phyloP scores from a whole-genome alignment of 2,888 invertebrate genomes.

The Harmothoe impar region DNA sequence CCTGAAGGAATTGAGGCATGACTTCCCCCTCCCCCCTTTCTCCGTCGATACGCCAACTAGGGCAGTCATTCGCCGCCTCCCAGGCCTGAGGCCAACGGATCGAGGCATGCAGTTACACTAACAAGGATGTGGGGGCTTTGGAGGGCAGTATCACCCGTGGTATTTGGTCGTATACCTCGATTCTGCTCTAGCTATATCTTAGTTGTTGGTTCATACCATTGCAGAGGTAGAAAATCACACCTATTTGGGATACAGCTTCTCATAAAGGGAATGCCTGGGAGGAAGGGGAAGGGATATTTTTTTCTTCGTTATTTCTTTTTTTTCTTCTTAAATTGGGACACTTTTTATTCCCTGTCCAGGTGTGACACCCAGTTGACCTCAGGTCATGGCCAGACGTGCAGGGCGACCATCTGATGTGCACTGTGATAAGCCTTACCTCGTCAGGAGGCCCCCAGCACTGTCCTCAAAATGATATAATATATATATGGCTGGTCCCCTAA shows the following conservation, averaged over 20 bases:
- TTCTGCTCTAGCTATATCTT: no score
- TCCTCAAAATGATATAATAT: no score
- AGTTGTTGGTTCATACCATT: no score
- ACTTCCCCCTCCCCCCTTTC: neutral
- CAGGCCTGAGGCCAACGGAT: slow-evolving; percentile 9
- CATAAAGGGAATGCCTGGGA: no score
- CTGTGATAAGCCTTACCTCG: neutral
- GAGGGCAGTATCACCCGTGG: neutral
- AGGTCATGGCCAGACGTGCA: slow-evolving; percentile 3
- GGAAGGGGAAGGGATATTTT: neutral
- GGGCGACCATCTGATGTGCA: slow-evolving; percentile 4
- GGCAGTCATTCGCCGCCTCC: neutral
- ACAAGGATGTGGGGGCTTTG: neutral
- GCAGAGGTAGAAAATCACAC: no score
- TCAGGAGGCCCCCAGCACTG: neutral
- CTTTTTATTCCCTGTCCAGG: neutral
- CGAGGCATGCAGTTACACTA: neutral
- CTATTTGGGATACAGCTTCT: no score
- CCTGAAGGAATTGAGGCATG: slow-evolving; percentile 52
- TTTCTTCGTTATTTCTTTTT: neutral
- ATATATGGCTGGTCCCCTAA: no score
- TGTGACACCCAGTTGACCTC: slow-evolving; percentile 11
- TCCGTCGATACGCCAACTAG: neutral
- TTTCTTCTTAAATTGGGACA: no score
- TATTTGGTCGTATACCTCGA: no score